Percentiles rank a stretch among this genome's conserved stretches.
phyloP scores from a whole-genome alignment of 2,113 vertebrate genomes.

The Prunella himalayana region DNA sequence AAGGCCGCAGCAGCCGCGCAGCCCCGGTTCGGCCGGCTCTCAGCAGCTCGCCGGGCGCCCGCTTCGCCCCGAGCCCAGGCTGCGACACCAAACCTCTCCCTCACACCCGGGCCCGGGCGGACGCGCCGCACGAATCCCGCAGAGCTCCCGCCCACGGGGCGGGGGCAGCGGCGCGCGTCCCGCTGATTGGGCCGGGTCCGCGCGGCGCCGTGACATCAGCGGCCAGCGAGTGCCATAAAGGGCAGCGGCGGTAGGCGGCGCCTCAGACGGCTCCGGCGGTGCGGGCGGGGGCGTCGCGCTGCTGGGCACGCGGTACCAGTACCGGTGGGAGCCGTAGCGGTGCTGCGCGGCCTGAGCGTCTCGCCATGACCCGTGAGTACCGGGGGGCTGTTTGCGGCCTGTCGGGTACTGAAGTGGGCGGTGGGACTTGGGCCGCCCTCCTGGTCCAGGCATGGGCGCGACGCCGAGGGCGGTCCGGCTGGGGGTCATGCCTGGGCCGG shows the following conservation, averaged over 20 bases:
- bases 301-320: fast-evolving
- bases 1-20: too few relatives aligned
- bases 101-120: fast-evolving
- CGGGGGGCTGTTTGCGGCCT: fast-evolving
- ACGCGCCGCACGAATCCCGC: fast-evolving
- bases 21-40: neutral
- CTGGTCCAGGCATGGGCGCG: too few relatives aligned
- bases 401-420: fast-evolving
- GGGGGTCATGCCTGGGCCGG: fast-evolving
- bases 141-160: fast-evolving
- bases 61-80: fast-evolving
- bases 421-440: too few relatives aligned
- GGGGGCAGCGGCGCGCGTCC: fast-evolving
- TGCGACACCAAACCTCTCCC: too few relatives aligned
- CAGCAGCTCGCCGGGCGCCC: too few relatives aligned
- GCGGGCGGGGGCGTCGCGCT: fast-evolving
- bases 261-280: fast-evolving
- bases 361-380: slow-evolving; percentile 29
- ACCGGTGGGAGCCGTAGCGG: neutral
- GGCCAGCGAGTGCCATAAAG: fast-evolving
- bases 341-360: neutral
- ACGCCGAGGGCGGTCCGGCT: fast-evolving
- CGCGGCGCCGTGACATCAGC: neutral
- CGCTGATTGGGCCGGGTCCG: neutral
- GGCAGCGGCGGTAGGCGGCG: fast-evolving